Evolutionary conservation across 2,113 vertebrate species (phyloP).

Genomic region (Gorilla gorilla): DNA sequence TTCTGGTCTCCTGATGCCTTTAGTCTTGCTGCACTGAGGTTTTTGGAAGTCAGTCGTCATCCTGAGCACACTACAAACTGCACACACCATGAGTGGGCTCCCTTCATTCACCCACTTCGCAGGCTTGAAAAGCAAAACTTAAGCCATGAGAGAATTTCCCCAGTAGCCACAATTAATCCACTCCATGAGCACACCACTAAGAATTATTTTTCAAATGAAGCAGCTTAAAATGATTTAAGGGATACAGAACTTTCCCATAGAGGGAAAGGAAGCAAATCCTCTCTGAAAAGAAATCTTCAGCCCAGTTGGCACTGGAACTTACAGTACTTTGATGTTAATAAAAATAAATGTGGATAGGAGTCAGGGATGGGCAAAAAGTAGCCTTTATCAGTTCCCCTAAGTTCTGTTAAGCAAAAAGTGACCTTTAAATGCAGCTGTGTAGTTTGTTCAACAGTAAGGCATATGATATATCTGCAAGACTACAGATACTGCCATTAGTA

Average conservation of each 20-base stretch:
- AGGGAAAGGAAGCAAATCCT: constrained; percentile 81
- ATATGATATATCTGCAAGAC: constrained; percentile 65
- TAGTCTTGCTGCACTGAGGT: constrained; percentile 54
- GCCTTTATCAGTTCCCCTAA: constrained; percentile 78
- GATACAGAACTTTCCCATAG: constrained; percentile 82
- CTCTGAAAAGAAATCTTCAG: constrained; percentile 81
- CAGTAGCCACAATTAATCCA: constrained; percentile 78
- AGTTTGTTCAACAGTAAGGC: constrained; percentile 71
- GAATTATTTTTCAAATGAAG: constrained; percentile 83
- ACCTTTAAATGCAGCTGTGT: constrained; percentile 76
- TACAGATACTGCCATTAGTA: background rate
- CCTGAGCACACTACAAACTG: constrained; percentile 63
- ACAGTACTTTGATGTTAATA: constrained; percentile 83
- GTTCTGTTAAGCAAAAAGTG: constrained; percentile 74
- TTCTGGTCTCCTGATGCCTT: constrained; percentile 73
- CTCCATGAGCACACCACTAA: constrained; percentile 76
- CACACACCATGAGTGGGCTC: constrained; percentile 69
- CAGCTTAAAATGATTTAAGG: constrained; percentile 85
- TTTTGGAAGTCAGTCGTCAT: constrained; percentile 71
- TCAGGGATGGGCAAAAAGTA: constrained; percentile 75
- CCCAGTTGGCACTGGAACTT: constrained; percentile 76
- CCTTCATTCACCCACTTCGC: constrained; percentile 60
- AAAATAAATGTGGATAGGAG: constrained; percentile 77
- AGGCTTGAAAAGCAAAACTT: constrained; percentile 71
- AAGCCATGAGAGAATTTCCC: constrained; percentile 80